Evolutionary conservation across 2,888 invertebrate species (phyloP).

Genomic region (Metallyticus violacea): DNA sequence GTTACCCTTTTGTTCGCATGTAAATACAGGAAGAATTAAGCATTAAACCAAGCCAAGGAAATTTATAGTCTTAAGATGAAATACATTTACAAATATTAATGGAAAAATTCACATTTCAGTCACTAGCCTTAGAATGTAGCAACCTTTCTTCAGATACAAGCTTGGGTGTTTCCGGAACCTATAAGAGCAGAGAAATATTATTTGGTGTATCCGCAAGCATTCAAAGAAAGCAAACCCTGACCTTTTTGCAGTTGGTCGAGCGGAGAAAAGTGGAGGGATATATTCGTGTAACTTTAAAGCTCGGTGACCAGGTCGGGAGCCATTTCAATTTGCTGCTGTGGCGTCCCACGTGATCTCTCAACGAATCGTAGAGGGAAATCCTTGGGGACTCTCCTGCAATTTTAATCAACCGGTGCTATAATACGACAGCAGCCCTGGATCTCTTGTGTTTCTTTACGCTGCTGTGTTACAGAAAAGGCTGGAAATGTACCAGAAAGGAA

Average conservation of each 20-base stretch:
- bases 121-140: not conserved
- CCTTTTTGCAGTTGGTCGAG: not conserved
- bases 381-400: not conserved
- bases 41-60: too few species aligned
- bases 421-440: not conserved
- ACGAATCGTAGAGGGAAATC: not conserved
- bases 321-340: not conserved
- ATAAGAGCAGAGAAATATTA: not conserved
- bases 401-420: not conserved
- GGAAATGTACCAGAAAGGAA: too few species aligned
- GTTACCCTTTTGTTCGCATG: too few species aligned
- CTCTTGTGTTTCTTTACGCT: not conserved
- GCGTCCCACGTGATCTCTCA: not conserved
- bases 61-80: too few species aligned
- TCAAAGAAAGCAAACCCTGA: too few species aligned
- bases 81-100: not conserved
- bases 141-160: not conserved
- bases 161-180: not conserved
- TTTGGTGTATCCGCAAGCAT: not conserved
- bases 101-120: not conserved
- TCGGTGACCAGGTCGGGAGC: not conserved
- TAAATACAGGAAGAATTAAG: too few species aligned
- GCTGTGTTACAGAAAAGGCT: too few species aligned
- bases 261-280: not conserved
- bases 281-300: not conserved